These are phyloP conservation scores for Saturnia pavonia DNA, from an alignment of 2,888 invertebrate species.

Conservation along the genomic window DNA sequence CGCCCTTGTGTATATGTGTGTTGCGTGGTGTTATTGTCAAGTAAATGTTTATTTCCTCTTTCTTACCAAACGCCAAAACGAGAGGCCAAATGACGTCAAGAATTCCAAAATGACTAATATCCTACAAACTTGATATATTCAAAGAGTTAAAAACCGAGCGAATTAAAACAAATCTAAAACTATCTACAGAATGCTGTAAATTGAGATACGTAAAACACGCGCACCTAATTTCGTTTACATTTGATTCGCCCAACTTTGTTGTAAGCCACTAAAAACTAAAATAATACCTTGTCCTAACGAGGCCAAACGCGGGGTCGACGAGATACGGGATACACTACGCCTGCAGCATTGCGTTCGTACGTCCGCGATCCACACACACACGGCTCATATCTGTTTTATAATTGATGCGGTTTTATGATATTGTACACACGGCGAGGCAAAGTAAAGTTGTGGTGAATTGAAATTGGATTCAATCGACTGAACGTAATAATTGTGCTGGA, in stretches of 20 bases:
- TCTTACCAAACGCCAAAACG: background rate
- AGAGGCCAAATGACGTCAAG: background rate
- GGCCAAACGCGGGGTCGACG: slow-evolving; percentile 17
- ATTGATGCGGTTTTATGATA: slow-evolving; percentile 14
- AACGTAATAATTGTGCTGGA: slow-evolving; percentile 7
- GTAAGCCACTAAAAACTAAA: slow-evolving; percentile 23
- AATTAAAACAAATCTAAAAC: slow-evolving; percentile 8
- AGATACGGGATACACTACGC: slow-evolving; percentile 17
- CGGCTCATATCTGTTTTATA: background rate
- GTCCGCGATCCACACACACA: background rate
- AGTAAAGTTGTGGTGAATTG: slow-evolving; percentile 9
- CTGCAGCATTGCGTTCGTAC: background rate
- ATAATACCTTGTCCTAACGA: slow-evolving; percentile 14
- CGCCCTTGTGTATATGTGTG: no score
- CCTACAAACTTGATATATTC: background rate
- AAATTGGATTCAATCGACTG: slow-evolving; percentile 9
- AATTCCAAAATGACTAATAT: background rate
- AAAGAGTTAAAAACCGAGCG: slow-evolving; percentile 9
- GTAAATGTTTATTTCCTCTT: no score
- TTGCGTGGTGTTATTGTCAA: no score
- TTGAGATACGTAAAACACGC: slow-evolving; percentile 22
- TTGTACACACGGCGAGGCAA: slow-evolving; percentile 1
- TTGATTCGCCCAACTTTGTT: slow-evolving; percentile 32
- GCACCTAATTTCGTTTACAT: slow-evolving; percentile 40
- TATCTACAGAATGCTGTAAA: background rate